Evolutionary conservation across 1,140 invertebrate species (phyloP), one percentile per base, ranked within the genome.

Genomic region (Neodiprion virginianus): DNA sequence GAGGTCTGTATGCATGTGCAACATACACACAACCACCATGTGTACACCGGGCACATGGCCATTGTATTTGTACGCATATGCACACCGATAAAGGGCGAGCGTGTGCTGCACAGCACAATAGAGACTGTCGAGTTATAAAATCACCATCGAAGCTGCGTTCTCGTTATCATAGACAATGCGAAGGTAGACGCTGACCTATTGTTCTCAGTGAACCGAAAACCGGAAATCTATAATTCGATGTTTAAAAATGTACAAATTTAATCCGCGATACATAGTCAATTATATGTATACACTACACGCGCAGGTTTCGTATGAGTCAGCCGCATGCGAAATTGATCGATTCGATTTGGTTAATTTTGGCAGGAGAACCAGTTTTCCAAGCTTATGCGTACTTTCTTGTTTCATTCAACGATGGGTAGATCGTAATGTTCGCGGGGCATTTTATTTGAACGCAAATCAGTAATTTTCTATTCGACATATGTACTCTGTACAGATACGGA

Each of bases 181-280:
- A 40, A 40, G 28, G n/a, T 17, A 61, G 53, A 61, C 53, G 53
- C 5, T 61, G 53, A 61, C 53, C 53, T 61, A 61, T 61, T 61
- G 53, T 61, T 61, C 53, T 61, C 53, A 17, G 53, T 61, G 53
- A 61, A 61, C 53, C 53, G 53, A 8, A 61, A 61, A 61, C 53
- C 53, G 53, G 53, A 61, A 61, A 61, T 61, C 53, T 40, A 40
- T 61, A 17, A 40, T 0, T 17, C 11, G 3, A 61, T 61, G n/a
- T 17, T 61, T 14, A 61, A 61, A 61, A 61, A 61, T 14, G 11
- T 40, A 40, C 28, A 40, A 40, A 40, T 40, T 40, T 40, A 40
- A 40, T 40, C 28, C 28, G 28, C 28, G 5, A 40, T 40, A 40
- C 28, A 40, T 40, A 40, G 28, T 40, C 28, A 40, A 40, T 40